phyloP scores from a whole-genome alignment of 2,113 vertebrate species.

The Myodes glareolus region DNA sequence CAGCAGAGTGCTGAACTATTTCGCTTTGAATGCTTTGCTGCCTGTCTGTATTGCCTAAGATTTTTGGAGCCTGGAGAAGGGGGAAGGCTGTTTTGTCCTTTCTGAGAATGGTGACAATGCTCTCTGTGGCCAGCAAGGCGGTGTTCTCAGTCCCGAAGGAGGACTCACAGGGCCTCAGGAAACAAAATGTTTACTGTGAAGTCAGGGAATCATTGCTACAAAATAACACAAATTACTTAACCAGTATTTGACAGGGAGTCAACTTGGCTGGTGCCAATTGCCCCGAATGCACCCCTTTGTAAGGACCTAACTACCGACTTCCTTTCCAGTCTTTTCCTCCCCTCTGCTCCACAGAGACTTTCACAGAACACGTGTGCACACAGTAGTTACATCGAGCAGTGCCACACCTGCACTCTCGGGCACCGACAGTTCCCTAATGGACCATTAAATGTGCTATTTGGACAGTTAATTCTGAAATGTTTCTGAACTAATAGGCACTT shows the following conservation, averaged over 20 bases:
- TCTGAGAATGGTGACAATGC: background rate
- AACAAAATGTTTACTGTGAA: conserved; percentile 3
- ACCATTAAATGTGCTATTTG: conserved; percentile 51
- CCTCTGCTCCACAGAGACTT: background rate
- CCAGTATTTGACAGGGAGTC: background rate
- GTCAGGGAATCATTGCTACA: background rate
- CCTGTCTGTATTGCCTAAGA: background rate
- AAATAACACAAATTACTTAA: background rate
- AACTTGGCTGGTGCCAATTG: background rate
- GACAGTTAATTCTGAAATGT: conserved; percentile 65
- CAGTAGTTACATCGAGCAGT: background rate
- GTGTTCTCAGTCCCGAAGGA: background rate
- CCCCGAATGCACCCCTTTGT: background rate
- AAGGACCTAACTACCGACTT: background rate
- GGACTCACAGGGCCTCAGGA: background rate
- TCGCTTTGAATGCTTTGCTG: background rate
- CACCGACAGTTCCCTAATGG: background rate
- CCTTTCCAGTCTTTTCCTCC: background rate
- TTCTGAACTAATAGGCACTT: conserved; percentile 63
- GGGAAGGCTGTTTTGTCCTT: background rate
- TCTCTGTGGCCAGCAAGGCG: background rate
- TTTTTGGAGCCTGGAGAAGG: background rate
- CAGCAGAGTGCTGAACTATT: background rate
- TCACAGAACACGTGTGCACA: background rate
- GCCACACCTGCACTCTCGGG: conserved; percentile 8